Conservation (phyloP, 2,888 invertebrate genomes). For the Phasia obesa region DNA sequence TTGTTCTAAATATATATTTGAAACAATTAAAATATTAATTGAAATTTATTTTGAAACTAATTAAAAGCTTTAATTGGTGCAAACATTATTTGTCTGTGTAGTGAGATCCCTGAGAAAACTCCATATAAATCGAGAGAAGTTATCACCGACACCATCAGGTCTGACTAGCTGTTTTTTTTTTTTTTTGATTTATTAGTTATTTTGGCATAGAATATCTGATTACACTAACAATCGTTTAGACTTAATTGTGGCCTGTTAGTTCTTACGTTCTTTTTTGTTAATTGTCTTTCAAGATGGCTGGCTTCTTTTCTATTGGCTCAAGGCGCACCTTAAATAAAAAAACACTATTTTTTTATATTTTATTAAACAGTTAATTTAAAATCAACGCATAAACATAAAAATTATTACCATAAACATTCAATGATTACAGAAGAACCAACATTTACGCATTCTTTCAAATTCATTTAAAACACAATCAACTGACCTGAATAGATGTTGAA, state of each 20-base stretch:
- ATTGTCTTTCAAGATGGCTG: background rate
- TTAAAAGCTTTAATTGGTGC: no score
- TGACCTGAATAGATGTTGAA: conserved; percentile 40
- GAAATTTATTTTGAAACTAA: no score
- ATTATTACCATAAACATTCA: conserved; percentile 47
- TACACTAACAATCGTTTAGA: background rate
- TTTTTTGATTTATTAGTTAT: no score
- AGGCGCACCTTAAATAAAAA: background rate
- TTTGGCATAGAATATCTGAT: no score
- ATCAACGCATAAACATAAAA: conserved; percentile 51
- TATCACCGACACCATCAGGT: no score
- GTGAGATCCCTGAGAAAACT: no score
- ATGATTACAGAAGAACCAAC: conserved; percentile 15
- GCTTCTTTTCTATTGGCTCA: background rate
- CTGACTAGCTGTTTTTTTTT: no score
- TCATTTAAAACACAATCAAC: conserved; percentile 43
- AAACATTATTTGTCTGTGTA: no score
- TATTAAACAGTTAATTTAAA: conserved; percentile 45
- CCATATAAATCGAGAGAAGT: no score
- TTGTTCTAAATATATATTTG: no score
- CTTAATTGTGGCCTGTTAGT: background rate
- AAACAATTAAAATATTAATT: no score
- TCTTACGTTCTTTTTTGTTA: background rate
- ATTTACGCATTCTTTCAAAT: conserved; percentile 22
- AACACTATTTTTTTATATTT: background rate